A percentile compares a stretch with the other conserved stretches of the same genome.
Evolutionary conservation across 1,140 invertebrate genomes (phyloP).

Genomic region (Drosophila tani): DNA sequence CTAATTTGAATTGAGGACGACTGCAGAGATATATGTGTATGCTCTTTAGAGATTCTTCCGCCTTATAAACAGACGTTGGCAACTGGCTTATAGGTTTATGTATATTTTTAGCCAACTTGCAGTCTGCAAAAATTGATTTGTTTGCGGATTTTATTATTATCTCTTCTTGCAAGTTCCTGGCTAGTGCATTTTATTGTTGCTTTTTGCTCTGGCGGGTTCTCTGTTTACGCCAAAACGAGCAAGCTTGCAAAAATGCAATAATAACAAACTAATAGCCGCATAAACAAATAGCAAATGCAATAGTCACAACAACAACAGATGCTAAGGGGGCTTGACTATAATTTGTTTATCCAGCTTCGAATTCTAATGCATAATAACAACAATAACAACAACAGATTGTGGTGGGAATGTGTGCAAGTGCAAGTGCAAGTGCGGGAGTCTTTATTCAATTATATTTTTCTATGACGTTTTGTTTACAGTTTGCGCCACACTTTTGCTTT

Average conservation of each 20-base stretch:
- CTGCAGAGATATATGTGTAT: conserved; percentile 2
- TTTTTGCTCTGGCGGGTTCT: conserved; percentile 15
- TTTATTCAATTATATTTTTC: conserved; percentile 19
- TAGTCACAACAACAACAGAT: conserved; percentile 1
- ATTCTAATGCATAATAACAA: conserved; percentile 58
- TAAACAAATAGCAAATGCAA: conserved; percentile 12
- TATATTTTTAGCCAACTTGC: conserved; percentile 45
- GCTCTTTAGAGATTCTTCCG: conserved; percentile 34
- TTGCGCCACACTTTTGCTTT: conserved; percentile 9
- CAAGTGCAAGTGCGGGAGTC: conserved; percentile 20
- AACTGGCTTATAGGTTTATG: conserved; percentile 16
- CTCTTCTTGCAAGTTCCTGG: conserved; percentile 11
- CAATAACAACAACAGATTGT: conserved; percentile 12
- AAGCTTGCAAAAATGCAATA: conserved; percentile 38
- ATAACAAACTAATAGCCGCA: conserved; percentile 30
- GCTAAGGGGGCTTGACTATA: conserved; percentile 66
- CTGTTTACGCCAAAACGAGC: conserved; percentile 21
- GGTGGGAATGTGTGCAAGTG: conserved; percentile 16
- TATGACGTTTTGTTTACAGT: conserved; percentile 78
- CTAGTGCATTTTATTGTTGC: conserved; percentile 9
- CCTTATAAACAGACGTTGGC: conserved; percentile 38
- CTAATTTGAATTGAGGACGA: conserved; percentile 60
- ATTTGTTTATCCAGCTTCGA: conserved; percentile 70
- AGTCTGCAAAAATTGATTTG: conserved; percentile 47
- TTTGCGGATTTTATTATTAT: conserved; percentile 34